Conservation (phyloP, 2,113 vertebrate genomes). For the Balaenoptera acutorostrata region DNA sequence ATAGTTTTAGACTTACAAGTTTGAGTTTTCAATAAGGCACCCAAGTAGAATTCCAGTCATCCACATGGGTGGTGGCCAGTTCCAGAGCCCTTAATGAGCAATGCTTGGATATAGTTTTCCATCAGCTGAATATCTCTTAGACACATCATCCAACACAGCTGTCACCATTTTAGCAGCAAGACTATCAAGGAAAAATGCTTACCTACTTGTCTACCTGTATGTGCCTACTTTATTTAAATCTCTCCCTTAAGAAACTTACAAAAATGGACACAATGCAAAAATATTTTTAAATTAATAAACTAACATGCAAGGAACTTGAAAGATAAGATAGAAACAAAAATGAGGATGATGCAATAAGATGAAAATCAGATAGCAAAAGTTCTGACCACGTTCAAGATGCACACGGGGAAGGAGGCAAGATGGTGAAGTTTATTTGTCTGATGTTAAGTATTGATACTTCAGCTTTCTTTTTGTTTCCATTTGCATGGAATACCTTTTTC, state of each 20-base stretch:
- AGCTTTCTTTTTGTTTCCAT: background rate
- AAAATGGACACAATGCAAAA: background rate
- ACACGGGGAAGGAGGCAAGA: fast-evolving
- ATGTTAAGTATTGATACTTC: background rate
- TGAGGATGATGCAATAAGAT: background rate
- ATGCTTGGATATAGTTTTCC: background rate
- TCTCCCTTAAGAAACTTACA: background rate
- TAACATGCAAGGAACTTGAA: background rate
- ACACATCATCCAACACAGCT: background rate
- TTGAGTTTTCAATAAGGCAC: background rate
- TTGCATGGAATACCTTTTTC: background rate
- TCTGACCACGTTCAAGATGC: background rate
- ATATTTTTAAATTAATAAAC: background rate
- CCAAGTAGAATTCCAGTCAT: background rate
- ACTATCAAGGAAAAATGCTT: background rate
- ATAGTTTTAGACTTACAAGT: too few species aligned
- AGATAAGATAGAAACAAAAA: background rate
- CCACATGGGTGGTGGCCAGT: too few species aligned
- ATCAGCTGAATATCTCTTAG: background rate
- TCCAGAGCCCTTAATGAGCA: background rate
- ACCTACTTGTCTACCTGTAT: background rate
- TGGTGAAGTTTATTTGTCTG: background rate
- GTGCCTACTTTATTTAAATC: background rate
- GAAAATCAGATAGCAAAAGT: background rate
- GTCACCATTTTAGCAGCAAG: background rate